Evolutionary conservation across 2,888 invertebrate genomes (phyloP).

Genomic region (Encarsia formosa): DNA sequence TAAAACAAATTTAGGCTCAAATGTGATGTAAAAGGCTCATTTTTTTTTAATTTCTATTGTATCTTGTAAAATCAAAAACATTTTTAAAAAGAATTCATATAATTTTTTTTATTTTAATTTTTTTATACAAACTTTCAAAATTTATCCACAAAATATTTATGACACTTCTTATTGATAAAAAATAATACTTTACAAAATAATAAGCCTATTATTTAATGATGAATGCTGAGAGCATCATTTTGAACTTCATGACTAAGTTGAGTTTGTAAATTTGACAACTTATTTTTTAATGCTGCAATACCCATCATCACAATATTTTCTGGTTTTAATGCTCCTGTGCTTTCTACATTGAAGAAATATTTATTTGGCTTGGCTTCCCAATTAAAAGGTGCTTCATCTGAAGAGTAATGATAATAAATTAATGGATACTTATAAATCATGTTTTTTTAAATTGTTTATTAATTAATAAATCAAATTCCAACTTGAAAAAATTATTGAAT

Average conservation of each 20-base stretch:
- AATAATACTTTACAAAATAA: too few species aligned
- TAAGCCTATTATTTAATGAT: too few species aligned
- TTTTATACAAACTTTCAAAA: too few species aligned
- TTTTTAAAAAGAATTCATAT: too few species aligned
- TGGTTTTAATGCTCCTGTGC: conserved; percentile 88
- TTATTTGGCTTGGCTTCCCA: conserved; percentile 95
- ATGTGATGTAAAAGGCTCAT: too few species aligned
- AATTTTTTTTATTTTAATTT: too few species aligned
- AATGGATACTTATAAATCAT: neutral
- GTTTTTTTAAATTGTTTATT: neutral
- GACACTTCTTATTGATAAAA: too few species aligned
- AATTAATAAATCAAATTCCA: neutral
- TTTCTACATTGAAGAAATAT: conserved; percentile 95
- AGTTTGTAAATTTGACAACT: conserved; percentile 91
- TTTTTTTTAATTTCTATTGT: too few species aligned
- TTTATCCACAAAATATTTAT: too few species aligned
- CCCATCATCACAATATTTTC: conserved; percentile 97
- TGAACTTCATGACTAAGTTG: conserved; percentile 84
- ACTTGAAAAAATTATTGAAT: neutral
- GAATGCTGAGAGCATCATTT: conserved; percentile 75
- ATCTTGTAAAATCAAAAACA: too few species aligned
- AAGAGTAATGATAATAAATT: conserved; percentile 26
- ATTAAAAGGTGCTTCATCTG: conserved; percentile 87
- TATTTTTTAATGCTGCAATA: conserved; percentile 88
- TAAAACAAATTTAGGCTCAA: too few species aligned